Percentiles rank a stretch among this genome's conserved stretches.
Evolutionary conservation across 2,888 invertebrate genomes (phyloP).

Genomic region (Sclerodermus sp.): DNA sequence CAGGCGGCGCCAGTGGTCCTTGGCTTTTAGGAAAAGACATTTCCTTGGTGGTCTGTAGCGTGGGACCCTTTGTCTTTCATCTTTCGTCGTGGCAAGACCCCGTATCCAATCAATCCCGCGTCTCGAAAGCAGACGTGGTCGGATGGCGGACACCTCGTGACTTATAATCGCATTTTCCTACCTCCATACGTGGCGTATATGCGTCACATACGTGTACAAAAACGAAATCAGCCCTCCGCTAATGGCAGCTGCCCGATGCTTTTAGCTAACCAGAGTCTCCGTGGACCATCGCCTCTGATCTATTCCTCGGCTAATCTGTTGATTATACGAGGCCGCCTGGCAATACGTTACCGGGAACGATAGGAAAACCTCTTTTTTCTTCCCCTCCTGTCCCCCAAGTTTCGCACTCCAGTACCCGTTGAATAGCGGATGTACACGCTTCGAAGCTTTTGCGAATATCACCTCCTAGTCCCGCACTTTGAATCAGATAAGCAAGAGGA

Average conservation of each 20-base stretch:
- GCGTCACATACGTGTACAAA: constrained; percentile 27
- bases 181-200: constrained; percentile 24
- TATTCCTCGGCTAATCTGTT: constrained; percentile 56
- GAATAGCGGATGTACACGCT: constrained; percentile 13
- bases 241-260: constrained; percentile 55
- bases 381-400: constrained; percentile 3
- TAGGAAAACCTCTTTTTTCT: constrained; percentile 24
- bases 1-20: neutral
- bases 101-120: constrained; percentile 52
- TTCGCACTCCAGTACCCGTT: neutral
- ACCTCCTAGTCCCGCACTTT: constrained; percentile 27
- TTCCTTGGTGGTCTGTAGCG: constrained; percentile 22
- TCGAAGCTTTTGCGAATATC: constrained; percentile 24
- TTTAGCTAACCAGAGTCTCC: constrained; percentile 55
- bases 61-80: constrained; percentile 48
- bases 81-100: constrained; percentile 30
- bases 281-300: constrained; percentile 50
- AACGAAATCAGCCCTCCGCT: constrained; percentile 48
- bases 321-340: constrained; percentile 55
- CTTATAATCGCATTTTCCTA: constrained; percentile 58
- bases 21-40: constrained; percentile 10
- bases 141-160: constrained; percentile 52
- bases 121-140: constrained; percentile 33
- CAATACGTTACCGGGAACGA: constrained; percentile 54
- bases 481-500: constrained; percentile 17